Base-by-base conservation (phyloP, 2,888 invertebrate species). In the Rhamnusium bicolor region DNA sequence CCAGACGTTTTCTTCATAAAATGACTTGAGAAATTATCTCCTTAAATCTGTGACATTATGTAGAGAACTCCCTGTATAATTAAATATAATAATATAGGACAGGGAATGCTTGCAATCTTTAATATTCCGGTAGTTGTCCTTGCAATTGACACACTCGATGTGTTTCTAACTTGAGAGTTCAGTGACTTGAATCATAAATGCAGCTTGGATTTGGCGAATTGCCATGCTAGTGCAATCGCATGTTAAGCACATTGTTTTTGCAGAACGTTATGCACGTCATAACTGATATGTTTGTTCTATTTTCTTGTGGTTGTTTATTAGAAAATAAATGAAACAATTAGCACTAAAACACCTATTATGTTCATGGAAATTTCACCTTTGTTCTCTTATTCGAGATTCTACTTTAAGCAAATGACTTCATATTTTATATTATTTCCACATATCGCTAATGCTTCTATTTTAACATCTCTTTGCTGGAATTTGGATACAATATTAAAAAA, bases 151-250 rank as follows among this genome's bases (percentile, higher is more conserved):
- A 51, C 63, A 63, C 63, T 51, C 63, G 51, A 27, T 53, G 32
- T 32, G 65, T 62, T 62, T 54, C 65, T 65, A 65, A 65, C n/a
- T 16, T 21, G 29, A 29, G 54, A 40, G 65, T 65, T 65, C 65
- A 65, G 32, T 53, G 65, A 65, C 65, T 65, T 16, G 6, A 40
- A 46, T 12, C 47, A 53, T 12, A 21, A 65, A 65, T 65, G 65
- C 65, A 65, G 18, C 53, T 10, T 54, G 53, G 65, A 65, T 65
- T 65, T 65, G 65, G 65, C 65, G 53, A 65, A n/a, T 19, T 21
- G 53, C 65, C 65, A 65, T 21, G 53, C 65, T 54, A 65, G 65
- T 65, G 65, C 65, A 63, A 27, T 49, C 24, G 63, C 51, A 65
- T 65, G 53, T n/a, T 18, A n/a, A 54, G 32, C 53, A 32, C 51